Evolutionary conservation across 2,797 vertebrate species (phyloP).

Genomic region (Meriones psammophilus): DNA sequence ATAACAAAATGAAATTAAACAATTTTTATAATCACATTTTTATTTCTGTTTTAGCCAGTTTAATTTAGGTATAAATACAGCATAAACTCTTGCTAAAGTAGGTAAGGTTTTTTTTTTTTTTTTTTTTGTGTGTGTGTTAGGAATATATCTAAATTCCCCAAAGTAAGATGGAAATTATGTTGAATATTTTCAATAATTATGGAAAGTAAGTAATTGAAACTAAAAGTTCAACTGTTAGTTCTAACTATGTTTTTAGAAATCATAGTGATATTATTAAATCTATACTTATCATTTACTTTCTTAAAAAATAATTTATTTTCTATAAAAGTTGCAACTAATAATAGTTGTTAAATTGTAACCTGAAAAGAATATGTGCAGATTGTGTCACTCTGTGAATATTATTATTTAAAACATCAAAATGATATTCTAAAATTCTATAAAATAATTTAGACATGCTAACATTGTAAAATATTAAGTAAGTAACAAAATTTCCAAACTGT

Average conservation of each 20-base stretch:
- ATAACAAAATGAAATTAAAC: constrained; percentile 74
- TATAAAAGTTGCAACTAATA: background rate
- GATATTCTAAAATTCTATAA: background rate
- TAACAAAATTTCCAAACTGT: background rate
- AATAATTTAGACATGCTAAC: background rate
- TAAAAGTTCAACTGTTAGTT: background rate
- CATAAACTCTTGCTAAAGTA: constrained; percentile 60
- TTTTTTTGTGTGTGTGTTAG: background rate
- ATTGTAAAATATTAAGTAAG: background rate
- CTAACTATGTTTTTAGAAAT: background rate
- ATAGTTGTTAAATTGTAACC: background rate
- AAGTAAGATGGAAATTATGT: constrained; percentile 14
- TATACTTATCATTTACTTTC: constrained; percentile 23
- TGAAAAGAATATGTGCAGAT: background rate
- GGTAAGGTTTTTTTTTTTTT: constrained; percentile 53
- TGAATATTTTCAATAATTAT: constrained; percentile 12
- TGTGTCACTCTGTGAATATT: background rate
- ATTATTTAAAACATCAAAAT: constrained; percentile 6
- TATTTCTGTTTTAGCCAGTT: constrained; percentile 77
- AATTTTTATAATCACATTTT: constrained; percentile 74
- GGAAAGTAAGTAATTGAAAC: background rate
- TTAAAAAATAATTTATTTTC: background rate
- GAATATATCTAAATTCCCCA: constrained; percentile 23
- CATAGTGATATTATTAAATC: background rate
- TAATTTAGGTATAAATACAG: constrained; percentile 73